Evolutionary conservation across 2,888 invertebrate genomes (phyloP).

Genomic region (Apoderus coryli): DNA sequence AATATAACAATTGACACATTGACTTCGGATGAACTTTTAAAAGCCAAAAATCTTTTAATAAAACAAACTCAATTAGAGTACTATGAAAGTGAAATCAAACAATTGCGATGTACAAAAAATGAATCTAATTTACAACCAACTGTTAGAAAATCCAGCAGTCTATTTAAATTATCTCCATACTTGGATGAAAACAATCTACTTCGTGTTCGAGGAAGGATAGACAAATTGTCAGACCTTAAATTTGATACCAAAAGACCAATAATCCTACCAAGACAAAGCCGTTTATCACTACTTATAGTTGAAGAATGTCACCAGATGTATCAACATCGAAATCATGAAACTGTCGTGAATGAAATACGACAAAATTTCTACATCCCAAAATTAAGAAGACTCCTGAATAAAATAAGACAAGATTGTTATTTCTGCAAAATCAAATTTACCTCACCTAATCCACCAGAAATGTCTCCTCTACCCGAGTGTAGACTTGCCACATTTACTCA

Average conservation of each 20-base stretch:
- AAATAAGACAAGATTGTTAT: neutral
- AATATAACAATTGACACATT: no score
- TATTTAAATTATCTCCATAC: slow-evolving; percentile 7
- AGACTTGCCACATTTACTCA: neutral
- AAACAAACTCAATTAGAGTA: no score
- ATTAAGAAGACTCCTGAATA: slow-evolving; percentile 1
- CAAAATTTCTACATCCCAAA: slow-evolving; percentile 3
- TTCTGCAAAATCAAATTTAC: no score
- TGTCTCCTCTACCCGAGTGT: slow-evolving; percentile 3
- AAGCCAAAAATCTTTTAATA: no score
- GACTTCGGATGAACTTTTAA: no score
- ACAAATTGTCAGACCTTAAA: neutral
- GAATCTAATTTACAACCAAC: no score
- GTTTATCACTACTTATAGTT: slow-evolving; percentile 3
- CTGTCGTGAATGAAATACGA: slow-evolving; percentile 2
- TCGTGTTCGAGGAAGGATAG: slow-evolving; percentile 6
- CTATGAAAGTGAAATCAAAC: no score
- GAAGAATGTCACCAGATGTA: neutral
- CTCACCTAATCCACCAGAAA: no score
- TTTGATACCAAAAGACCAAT: slow-evolving; percentile 6
- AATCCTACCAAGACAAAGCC: slow-evolving; percentile 6
- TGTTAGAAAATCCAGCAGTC: slow-evolving; percentile 1
- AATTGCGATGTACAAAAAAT: no score
- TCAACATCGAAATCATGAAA: slow-evolving; percentile 2
- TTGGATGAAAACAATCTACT: no score